phyloP scores from a whole-genome alignment of 2,797 vertebrate genomes.

The Zalophus californianus region DNA sequence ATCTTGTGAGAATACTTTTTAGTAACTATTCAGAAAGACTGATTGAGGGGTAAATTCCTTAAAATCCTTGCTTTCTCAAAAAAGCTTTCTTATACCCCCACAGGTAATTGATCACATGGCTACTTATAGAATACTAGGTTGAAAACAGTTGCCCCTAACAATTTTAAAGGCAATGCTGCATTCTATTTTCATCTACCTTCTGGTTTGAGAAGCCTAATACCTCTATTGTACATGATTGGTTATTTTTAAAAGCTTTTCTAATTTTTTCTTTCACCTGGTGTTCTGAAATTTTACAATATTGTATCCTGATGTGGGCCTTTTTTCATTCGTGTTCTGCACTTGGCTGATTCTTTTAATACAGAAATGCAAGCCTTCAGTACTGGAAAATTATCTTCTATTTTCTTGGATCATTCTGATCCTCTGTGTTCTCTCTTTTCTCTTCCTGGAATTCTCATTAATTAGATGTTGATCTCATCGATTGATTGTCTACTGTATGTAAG shows the following conservation, averaged over 20 bases:
- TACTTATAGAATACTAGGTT: slow-evolving; percentile 1
- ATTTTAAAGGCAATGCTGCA: neutral
- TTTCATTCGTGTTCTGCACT: neutral
- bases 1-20: neutral
- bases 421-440: slow-evolving; percentile 2
- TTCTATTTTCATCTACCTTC: neutral
- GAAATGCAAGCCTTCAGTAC: neutral
- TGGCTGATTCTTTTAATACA: neutral
- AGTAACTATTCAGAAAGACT: slow-evolving; percentile 8
- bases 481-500: neutral
- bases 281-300: slow-evolving; percentile 6
- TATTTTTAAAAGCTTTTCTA: slow-evolving; percentile 16
- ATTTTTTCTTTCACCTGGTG: neutral
- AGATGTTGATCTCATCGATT: neutral
- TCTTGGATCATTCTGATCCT: neutral
- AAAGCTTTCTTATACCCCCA: neutral
- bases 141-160: neutral
- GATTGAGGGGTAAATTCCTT: neutral
- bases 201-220: neutral
- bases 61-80: neutral
- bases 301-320: neutral
- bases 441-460: neutral
- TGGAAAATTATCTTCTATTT: neutral
- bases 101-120: neutral
- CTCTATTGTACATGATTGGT: neutral